A percentile compares a stretch with the other conserved stretches of the same genome.
These are phyloP conservation scores for Clunio marinus DNA, from an alignment of 2,888 invertebrate genomes.

Conservation along the genomic window DNA sequence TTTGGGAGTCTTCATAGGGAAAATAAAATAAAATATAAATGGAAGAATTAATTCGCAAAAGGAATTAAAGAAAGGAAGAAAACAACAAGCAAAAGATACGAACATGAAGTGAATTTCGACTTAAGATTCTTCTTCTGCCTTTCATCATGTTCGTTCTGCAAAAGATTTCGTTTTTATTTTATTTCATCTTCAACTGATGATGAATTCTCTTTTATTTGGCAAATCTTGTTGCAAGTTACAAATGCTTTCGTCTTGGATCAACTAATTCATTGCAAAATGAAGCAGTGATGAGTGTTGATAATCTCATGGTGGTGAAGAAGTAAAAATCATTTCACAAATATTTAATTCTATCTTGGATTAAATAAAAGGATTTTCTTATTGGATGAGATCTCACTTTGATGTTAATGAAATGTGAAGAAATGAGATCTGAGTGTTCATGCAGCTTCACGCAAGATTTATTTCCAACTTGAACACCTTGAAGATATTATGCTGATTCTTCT, in stretches of 20 bases:
- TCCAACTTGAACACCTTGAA: neutral
- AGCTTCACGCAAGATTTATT: too few relatives aligned
- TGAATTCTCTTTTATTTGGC: neutral
- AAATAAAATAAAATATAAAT: slow-evolving; percentile 24
- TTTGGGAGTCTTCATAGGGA: neutral
- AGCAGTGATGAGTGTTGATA: slow-evolving; percentile 29
- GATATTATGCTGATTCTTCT: too few relatives aligned
- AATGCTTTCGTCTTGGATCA: neutral
- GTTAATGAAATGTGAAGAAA: neutral
- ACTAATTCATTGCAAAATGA: slow-evolving; percentile 28
- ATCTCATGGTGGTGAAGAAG: slow-evolving; percentile 1
- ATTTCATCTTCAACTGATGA: neutral
- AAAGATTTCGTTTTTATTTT: neutral
- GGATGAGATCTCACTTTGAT: neutral
- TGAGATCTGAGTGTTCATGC: neutral
- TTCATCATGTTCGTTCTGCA: slow-evolving; percentile 15
- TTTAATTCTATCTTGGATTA: neutral
- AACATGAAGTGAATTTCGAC: slow-evolving; percentile 15
- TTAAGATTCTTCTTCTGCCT: slow-evolving; percentile 28
- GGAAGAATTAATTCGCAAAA: slow-evolving; percentile 12
- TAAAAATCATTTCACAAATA: neutral
- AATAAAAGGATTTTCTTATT: too few relatives aligned
- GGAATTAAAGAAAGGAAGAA: slow-evolving; percentile 19
- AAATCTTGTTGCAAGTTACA: neutral
- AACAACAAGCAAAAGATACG: neutral